Conservation (phyloP, 2,113 vertebrate genomes). For the Rhodinocichla rosea region DNA sequence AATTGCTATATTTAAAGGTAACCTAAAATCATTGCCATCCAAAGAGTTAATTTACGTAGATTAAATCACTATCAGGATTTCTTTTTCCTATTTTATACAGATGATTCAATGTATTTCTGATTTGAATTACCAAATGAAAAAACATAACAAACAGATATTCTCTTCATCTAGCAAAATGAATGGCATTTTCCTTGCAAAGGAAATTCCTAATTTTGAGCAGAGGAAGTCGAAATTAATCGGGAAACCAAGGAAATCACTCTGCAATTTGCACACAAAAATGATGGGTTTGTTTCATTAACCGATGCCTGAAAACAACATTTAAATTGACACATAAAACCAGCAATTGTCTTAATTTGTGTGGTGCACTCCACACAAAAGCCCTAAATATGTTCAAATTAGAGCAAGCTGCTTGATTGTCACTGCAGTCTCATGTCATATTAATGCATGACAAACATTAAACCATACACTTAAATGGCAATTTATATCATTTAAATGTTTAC, state of each 20-base stretch:
- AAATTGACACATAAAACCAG: conserved; percentile 93
- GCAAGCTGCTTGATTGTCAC: conserved; percentile 99
- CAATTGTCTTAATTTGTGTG: conserved; percentile 98
- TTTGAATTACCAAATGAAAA: conserved; percentile 7
- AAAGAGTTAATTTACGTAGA: neutral
- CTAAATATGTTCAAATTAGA: conserved; percentile 98
- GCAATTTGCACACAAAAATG: conserved; percentile 65
- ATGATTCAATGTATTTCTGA: neutral
- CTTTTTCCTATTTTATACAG: neutral
- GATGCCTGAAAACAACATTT: conserved; percentile 79
- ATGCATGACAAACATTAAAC: conserved; percentile 99
- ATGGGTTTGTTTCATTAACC: conserved; percentile 87
- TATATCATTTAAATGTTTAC: conserved; percentile 99
- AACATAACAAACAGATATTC: neutral
- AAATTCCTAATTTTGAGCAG: conserved; percentile 58
- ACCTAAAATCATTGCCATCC: neutral
- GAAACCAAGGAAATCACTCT: conserved; percentile 55
- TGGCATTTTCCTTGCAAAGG: conserved; percentile 9
- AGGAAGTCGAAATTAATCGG: conserved; percentile 57
- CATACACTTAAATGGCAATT: conserved; percentile 99
- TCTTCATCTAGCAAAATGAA: conserved; percentile 11
- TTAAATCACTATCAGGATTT: neutral
- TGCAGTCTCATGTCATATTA: conserved; percentile 97
- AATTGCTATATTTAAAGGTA: neutral
- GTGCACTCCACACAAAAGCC: conserved; percentile 90